phyloP scores from a whole-genome alignment of 2,888 invertebrate species.

The Catocala fraxini region DNA sequence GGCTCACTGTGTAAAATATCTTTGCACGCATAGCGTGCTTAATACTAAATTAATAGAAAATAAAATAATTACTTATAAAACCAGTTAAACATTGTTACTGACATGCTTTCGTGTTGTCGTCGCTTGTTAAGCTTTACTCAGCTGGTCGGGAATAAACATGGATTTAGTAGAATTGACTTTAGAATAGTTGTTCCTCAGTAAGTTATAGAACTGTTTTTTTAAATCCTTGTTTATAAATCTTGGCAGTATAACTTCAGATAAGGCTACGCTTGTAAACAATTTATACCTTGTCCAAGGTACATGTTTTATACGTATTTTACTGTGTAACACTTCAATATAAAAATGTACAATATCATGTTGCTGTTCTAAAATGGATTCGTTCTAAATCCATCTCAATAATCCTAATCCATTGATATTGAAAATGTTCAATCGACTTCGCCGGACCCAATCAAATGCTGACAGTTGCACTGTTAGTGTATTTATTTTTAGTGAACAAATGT shows the following conservation, averaged over 20 bases:
- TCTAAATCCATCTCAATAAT: slow-evolving; percentile 37
- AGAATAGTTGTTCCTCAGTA: slow-evolving; percentile 37
- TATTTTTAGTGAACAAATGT: slow-evolving; percentile 85
- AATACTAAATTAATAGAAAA: too few species aligned
- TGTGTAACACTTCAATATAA: not conserved
- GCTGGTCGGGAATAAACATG: slow-evolving; percentile 18
- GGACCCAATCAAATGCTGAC: slow-evolving; percentile 46
- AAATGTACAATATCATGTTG: too few species aligned
- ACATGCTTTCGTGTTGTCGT: not conserved
- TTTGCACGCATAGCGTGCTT: not conserved
- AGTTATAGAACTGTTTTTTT: too few species aligned
- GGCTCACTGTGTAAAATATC: not conserved
- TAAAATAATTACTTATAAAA: not conserved
- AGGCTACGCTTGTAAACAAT: too few species aligned
- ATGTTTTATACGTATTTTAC: not conserved
- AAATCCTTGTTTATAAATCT: too few species aligned
- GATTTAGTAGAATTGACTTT: slow-evolving; percentile 51
- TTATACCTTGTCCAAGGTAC: not conserved
- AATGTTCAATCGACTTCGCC: slow-evolving; percentile 37
- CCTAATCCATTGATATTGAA: slow-evolving; percentile 31
- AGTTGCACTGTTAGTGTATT: slow-evolving; percentile 50
- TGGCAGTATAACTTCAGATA: too few species aligned
- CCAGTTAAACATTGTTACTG: not conserved
- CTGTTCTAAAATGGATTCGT: slow-evolving; percentile 47
- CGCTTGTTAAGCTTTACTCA: slow-evolving; percentile 9